Evolutionary conservation across 2,797 vertebrate species (phyloP), one percentile per base, ranked within the genome.

Genomic region (Tauraco hartlaubi): DNA sequence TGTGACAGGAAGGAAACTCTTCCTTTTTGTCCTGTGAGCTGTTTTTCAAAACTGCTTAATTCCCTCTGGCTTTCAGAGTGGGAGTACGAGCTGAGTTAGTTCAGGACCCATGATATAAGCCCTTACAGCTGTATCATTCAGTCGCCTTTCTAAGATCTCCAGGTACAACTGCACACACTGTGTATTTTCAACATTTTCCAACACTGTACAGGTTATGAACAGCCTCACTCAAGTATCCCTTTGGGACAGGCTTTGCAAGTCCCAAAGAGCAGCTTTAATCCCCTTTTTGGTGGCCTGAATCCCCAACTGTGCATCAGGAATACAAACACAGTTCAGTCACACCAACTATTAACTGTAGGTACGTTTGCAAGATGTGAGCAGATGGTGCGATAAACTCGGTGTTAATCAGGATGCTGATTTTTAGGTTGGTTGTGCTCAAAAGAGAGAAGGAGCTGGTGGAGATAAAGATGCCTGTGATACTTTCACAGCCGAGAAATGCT

Each of bases 131-230:
- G 5, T 31, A 2, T 15, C 64, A 25, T 2, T 88, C 44, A 14
- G 20, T 28, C 31, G 52, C 29, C 25, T 41, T n/a, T 54, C 56
- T 56, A 9, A 62, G 48, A 22, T 46, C 29, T 85, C 28, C 23
- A 13, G n/a, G 23, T 44, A 54, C 26, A 49, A 9, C 19, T 12
- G n/a, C 20, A 14, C 13, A 4, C 44, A 5, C 33, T 0, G 0
- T 9, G 19, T 15, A 21, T 52, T 73, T 64, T 37, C 56, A 59
- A 4, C 7, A 2, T 49, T 49, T 62, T n/a, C n/a, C 55, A 61
- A 2, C 12, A 12, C 55, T 7, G 8, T 12, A 3, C 8, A 19
- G 55, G 16, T 68, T 68, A 13, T 5, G 48, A 75, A 21, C 66
- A 73, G 43, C 64, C 64, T 44, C 43, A 11, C 0, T 29, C 25